A percentile compares a stretch with the other conserved stretches of the same genome.
phyloP scores from a whole-genome alignment of 2,888 invertebrate genomes.

The Hyles lineata region DNA sequence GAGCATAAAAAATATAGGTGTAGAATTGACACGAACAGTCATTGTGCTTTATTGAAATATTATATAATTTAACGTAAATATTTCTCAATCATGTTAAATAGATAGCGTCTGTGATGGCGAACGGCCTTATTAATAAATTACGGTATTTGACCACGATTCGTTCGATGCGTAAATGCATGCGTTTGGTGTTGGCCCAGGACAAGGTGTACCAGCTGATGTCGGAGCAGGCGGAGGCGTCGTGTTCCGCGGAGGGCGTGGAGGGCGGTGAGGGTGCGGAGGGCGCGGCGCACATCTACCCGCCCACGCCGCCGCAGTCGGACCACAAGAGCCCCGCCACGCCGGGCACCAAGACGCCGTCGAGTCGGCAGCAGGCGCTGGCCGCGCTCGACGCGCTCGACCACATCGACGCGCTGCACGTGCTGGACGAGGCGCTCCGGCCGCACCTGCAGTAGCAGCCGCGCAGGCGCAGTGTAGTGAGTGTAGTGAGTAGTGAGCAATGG shows the following conservation, averaged over 20 bases:
- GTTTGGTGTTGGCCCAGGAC: conserved; percentile 55
- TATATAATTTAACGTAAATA: too few species aligned
- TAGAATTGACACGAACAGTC: too few species aligned
- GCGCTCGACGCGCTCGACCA: conserved; percentile 48
- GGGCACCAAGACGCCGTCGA: conserved; percentile 67
- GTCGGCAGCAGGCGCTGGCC: conserved; percentile 50
- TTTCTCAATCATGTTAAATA: too few species aligned
- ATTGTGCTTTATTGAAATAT: too few species aligned
- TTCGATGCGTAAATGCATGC: not conserved
- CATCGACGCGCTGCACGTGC: conserved; percentile 28
- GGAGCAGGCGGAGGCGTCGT: conserved; percentile 49
- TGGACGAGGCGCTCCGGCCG: conserved; percentile 43
- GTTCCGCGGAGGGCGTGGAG: not conserved
- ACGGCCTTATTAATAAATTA: too few species aligned
- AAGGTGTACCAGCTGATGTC: conserved; percentile 67
- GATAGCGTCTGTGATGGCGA: too few species aligned
- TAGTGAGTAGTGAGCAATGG: too few species aligned
- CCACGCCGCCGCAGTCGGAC: conserved; percentile 77
- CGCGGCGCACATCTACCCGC: conserved; percentile 69
- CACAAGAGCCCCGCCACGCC: conserved; percentile 77
- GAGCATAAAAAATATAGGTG: too few species aligned
- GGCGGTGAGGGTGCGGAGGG: conserved; percentile 32
- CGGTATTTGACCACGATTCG: too few species aligned
- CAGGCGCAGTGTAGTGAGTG: too few species aligned
- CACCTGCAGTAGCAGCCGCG: conserved; percentile 1